Evolutionary conservation across 2,888 invertebrate genomes (phyloP).

Genomic region (Tortrix viridana): DNA sequence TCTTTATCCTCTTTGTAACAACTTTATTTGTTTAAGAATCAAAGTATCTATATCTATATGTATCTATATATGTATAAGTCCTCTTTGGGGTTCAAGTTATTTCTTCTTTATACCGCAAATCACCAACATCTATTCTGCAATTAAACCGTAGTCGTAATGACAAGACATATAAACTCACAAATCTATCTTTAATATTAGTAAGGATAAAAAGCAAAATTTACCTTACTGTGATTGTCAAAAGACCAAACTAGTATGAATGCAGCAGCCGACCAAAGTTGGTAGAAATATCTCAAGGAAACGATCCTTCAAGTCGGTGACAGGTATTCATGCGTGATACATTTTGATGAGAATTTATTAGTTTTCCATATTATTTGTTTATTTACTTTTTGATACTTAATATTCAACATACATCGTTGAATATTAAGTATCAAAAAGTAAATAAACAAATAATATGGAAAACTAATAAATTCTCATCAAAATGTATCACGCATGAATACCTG

Average conservation of each 20-base stretch:
- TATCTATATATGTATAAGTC: no score
- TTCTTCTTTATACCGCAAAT: no score
- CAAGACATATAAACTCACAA: no score
- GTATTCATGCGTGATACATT: constrained; percentile 63
- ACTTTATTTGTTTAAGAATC: no score
- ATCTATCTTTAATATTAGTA: not conserved
- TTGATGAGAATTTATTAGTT: constrained; percentile 59
- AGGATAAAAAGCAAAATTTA: not conserved
- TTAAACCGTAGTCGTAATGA: no score
- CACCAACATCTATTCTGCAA: no score
- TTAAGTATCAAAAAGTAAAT: constrained; percentile 7
- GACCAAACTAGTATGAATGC: not conserved
- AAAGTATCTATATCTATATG: no score
- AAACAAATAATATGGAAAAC: constrained; percentile 39
- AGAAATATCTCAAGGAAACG: constrained; percentile 53
- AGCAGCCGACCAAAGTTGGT: constrained; percentile 35
- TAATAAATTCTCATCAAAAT: constrained; percentile 62
- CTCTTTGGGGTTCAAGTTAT: no score
- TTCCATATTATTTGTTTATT: constrained; percentile 32
- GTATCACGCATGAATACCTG: constrained; percentile 61
- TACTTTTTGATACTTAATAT: constrained; percentile 6
- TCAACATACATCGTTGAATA: not conserved
- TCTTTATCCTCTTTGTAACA: no score
- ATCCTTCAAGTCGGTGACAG: constrained; percentile 62
- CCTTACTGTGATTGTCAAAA: not conserved